Conservation (phyloP, 1,140 invertebrate genomes). For the Pseudomyrmex cubaensis region DNA sequence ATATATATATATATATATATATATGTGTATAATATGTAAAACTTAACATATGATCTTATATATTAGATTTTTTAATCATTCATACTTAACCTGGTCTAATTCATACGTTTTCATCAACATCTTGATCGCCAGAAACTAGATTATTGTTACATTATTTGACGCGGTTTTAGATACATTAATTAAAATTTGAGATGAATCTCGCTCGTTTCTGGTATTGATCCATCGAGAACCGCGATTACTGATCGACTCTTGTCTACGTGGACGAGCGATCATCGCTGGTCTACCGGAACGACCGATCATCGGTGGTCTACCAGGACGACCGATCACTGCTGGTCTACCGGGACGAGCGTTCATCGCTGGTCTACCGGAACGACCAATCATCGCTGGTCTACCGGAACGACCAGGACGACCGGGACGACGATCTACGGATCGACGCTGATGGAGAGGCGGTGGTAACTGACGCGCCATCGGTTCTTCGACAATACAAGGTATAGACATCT, state of each 20-base stretch:
- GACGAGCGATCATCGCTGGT: conserved; percentile 24
- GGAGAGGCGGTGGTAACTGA: conserved; percentile 22
- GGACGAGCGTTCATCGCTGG: too few relatives aligned
- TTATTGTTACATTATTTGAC: conserved; percentile 1
- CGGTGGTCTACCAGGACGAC: conserved; percentile 29
- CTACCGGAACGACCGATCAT: conserved; percentile 19
- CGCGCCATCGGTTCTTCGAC: conserved; percentile 32
- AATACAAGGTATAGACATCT: conserved; percentile 72
- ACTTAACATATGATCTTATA: conserved; percentile 37
- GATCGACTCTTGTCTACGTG: conserved; percentile 33
- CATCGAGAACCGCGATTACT: conserved; percentile 38
- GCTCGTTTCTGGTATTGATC: conserved; percentile 61
- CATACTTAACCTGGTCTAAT: conserved; percentile 35
- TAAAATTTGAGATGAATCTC: conserved; percentile 58
- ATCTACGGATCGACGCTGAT: too few relatives aligned
- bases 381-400: too few relatives aligned
- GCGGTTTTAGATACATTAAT: conserved; percentile 59
- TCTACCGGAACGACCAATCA: too few relatives aligned
- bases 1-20: conserved; percentile 24
- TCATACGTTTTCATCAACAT: conserved; percentile 40
- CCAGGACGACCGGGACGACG: not conserved
- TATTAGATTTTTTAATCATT: conserved; percentile 29
- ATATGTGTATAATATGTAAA: conserved; percentile 32
- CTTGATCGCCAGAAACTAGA: conserved; percentile 36
- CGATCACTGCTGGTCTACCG: not conserved